Evolutionary conservation across 2,797 vertebrate genomes (phyloP).

Genomic region (Chaenodraco wilsoni): DNA sequence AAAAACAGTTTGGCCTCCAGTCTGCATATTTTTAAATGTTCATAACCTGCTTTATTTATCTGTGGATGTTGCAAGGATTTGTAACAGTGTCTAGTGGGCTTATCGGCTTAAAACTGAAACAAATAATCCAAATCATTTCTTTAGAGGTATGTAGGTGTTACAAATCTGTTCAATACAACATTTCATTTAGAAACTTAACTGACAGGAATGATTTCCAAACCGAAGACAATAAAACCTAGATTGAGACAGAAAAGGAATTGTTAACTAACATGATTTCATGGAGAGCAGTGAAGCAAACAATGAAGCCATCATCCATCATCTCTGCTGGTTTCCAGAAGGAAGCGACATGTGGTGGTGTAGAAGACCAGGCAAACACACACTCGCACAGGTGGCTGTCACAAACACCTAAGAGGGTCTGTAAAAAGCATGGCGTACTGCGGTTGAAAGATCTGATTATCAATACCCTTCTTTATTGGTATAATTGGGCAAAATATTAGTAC

Average conservation of each 20-base stretch:
- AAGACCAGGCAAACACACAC: constrained; percentile 54
- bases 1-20: constrained; percentile 35
- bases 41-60: constrained; percentile 21
- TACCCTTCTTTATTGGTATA: neutral
- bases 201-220: constrained; percentile 11
- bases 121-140: neutral
- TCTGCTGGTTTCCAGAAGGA: constrained; percentile 81
- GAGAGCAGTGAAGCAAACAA: constrained; percentile 75
- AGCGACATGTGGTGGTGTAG: constrained; percentile 63
- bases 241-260: constrained; percentile 5
- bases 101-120: neutral
- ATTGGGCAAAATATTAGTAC: neutral
- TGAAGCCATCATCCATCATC: constrained; percentile 82
- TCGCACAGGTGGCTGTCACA: constrained; percentile 66
- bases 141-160: neutral
- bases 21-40: constrained; percentile 37
- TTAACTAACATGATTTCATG: constrained; percentile 70
- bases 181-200: neutral
- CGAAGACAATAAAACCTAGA: neutral
- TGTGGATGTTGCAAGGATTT: neutral
- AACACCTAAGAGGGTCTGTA: constrained; percentile 40
- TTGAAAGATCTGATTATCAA: neutral
- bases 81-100: neutral
- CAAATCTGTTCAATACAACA: neutral
- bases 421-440: constrained; percentile 6